Conservation (phyloP, 2,797 vertebrate genomes). For the Myripristis murdjan region DNA sequence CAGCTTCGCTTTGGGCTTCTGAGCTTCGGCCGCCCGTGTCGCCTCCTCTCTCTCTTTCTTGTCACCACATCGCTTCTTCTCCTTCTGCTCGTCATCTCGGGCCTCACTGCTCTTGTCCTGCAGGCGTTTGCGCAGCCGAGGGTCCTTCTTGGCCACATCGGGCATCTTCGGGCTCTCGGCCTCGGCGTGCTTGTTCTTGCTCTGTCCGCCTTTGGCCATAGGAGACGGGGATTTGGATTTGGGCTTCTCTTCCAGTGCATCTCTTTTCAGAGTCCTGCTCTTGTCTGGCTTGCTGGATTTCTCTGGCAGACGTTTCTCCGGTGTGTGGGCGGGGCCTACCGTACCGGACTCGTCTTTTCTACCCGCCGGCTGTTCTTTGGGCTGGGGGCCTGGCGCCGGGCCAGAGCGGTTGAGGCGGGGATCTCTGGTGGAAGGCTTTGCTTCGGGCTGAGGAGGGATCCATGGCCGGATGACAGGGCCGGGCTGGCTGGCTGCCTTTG, state of each 20-base stretch:
- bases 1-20: constrained; percentile 88
- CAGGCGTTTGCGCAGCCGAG: constrained; percentile 91
- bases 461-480: constrained; percentile 63
- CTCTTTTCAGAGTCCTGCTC: constrained; percentile 88
- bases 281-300: constrained; percentile 87
- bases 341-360: constrained; percentile 84
- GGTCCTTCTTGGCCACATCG: constrained; percentile 92
- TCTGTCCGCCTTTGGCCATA: constrained; percentile 78
- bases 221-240: constrained; percentile 91
- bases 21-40: constrained; percentile 82
- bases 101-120: constrained; percentile 86
- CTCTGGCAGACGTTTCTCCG: constrained; percentile 86
- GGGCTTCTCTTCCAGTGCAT: constrained; percentile 85
- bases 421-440: constrained; percentile 91
- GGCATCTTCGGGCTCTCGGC: constrained; percentile 81
- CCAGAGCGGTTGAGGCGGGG: constrained; percentile 92
- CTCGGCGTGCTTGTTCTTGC: constrained; percentile 84
- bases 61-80: constrained; percentile 90
- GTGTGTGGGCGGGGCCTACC: constrained; percentile 56
- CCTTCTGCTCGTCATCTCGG: constrained; percentile 91
- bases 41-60: constrained; percentile 93
- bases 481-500: constrained; percentile 74
- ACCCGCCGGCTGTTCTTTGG: constrained; percentile 88
- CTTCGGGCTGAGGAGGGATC: constrained; percentile 85
- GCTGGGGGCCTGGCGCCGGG: constrained; percentile 76